A percentile compares a stretch with the other conserved stretches of the same genome.
Conservation (phyloP, 1,140 invertebrate species). For the Aplysia californica region DNA sequence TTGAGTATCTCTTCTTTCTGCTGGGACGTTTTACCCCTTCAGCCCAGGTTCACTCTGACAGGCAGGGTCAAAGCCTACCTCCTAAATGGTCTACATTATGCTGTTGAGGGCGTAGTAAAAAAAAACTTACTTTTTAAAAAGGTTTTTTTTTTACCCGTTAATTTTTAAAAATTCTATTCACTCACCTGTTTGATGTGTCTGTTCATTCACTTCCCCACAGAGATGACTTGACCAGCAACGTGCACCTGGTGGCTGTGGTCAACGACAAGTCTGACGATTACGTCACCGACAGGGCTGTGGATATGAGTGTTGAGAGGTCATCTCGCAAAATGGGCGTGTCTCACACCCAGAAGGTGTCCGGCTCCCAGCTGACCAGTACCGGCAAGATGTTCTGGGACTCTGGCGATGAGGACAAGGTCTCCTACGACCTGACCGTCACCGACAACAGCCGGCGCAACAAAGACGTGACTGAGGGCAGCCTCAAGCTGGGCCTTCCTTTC, state of each 20-base stretch:
- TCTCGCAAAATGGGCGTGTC: constrained; percentile 18
- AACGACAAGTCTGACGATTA: background rate
- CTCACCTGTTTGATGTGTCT: background rate
- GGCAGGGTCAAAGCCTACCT: too few species aligned
- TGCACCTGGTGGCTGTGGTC: background rate
- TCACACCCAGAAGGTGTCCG: background rate
- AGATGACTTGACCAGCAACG: constrained; percentile 28
- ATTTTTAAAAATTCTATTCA: background rate
- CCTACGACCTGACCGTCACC: constrained; percentile 13
- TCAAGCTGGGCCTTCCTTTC: constrained; percentile 18
- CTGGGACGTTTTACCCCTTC: too few species aligned
- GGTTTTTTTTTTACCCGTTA: background rate
- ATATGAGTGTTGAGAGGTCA: constrained; percentile 13
- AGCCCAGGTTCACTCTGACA: too few species aligned
- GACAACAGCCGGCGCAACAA: constrained; percentile 10
- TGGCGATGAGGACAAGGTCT: constrained; percentile 1
- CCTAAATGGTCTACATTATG: too few species aligned
- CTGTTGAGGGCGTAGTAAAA: background rate
- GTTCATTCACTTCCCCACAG: constrained; percentile 11
- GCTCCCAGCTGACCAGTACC: background rate
- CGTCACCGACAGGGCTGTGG: background rate
- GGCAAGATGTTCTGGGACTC: constrained; percentile 18
- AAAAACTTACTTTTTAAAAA: too few species aligned
- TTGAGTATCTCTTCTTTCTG: too few species aligned
- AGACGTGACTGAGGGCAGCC: background rate